Evolutionary conservation across 2,113 vertebrate species (phyloP).

Genomic region (Hemicordylus capensis): DNA sequence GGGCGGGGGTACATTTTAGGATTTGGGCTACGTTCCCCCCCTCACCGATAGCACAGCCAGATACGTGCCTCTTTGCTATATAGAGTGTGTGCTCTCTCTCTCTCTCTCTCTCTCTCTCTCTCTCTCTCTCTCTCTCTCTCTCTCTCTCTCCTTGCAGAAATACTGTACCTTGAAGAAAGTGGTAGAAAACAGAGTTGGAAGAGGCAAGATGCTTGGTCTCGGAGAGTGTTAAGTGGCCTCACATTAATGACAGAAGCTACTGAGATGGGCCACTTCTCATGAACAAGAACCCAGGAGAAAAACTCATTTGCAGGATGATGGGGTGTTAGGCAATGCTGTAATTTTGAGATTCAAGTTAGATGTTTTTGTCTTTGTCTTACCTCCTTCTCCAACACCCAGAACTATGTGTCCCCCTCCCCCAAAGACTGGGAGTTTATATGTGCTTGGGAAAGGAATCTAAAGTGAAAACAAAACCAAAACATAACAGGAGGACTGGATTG

Average conservation of each 20-base stretch:
- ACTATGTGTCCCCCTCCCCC: too few species aligned
- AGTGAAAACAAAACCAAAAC: background rate
- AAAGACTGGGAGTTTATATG: background rate
- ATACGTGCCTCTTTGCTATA: background rate
- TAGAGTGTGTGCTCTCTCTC: background rate
- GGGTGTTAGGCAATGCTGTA: background rate
- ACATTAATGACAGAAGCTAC: background rate
- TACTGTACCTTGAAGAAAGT: background rate
- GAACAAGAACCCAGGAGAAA: background rate
- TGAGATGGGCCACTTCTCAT: background rate
- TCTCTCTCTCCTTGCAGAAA: too few species aligned
- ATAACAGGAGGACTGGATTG: background rate
- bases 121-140: too few species aligned
- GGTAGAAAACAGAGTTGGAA: too few species aligned
- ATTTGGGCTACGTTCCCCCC: background rate
- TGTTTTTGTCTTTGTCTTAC: fast-evolving
- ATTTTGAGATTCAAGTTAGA: background rate
- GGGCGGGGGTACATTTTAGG: background rate
- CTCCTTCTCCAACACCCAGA: background rate
- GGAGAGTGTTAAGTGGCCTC: background rate
- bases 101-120: too few species aligned
- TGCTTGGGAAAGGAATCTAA: background rate
- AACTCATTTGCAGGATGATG: fast-evolving
- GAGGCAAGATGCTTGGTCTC: background rate
- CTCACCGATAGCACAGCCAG: background rate